Conservation (phyloP, 2,888 invertebrate species). For the Drosophila rubida region DNA sequence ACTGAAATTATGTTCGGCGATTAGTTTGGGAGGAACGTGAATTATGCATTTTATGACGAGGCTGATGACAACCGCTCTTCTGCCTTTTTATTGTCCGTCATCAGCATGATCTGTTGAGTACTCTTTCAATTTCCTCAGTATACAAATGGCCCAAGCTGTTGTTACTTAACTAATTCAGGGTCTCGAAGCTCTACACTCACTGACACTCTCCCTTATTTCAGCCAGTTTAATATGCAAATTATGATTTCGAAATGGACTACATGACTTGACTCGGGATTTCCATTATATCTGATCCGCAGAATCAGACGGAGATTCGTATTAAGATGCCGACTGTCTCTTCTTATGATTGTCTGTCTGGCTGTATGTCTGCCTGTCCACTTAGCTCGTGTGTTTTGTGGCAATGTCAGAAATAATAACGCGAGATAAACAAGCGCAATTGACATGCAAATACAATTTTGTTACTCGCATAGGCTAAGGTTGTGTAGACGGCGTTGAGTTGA, state of each 20-base stretch:
- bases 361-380: slow-evolving; percentile 22
- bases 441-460: slow-evolving; percentile 74
- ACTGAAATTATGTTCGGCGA: too few species aligned
- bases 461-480: slow-evolving; percentile 19
- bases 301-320: slow-evolving; percentile 11
- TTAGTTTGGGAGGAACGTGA: too few species aligned
- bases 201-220: background rate
- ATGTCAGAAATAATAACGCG: slow-evolving; percentile 75
- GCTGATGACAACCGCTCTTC: background rate
- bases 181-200: background rate
- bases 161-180: slow-evolving; percentile 1
- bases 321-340: background rate
- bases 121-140: background rate
- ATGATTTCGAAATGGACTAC: slow-evolving; percentile 49
- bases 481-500: slow-evolving; percentile 11
- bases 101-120: too few species aligned
- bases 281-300: slow-evolving; percentile 52
- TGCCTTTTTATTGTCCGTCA: background rate
- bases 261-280: slow-evolving; percentile 55
- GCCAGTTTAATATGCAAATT: slow-evolving; percentile 48
- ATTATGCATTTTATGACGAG: background rate
- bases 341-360: background rate
- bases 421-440: slow-evolving; percentile 78
- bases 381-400: slow-evolving; percentile 49
- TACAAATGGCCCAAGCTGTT: background rate